A percentile compares a stretch with the other conserved stretches of the same genome.
Conservation (phyloP, 1,140 invertebrate species). For the Pogonomyrmex californicus region DNA sequence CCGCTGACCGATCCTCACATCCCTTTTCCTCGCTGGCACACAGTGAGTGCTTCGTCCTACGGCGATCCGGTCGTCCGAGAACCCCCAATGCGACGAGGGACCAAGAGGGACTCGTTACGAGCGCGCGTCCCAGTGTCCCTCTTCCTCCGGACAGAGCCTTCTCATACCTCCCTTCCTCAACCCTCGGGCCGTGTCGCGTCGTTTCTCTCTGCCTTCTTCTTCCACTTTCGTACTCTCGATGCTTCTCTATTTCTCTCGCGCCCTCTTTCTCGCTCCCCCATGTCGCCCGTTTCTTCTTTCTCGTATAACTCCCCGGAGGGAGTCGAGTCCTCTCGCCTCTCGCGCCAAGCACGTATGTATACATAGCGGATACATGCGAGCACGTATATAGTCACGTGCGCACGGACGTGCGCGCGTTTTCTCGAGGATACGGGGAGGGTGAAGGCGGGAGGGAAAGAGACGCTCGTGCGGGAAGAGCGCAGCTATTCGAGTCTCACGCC, state of each 20-base stretch:
- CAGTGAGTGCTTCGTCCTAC: conserved; percentile 65
- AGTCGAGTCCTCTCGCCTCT: conserved; percentile 66
- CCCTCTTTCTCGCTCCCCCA: neutral
- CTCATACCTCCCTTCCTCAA: conserved; percentile 64
- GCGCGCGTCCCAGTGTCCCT: conserved; percentile 73
- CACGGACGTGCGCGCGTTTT: conserved; percentile 53
- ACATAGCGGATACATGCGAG: conserved; percentile 57
- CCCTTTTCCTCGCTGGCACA: conserved; percentile 51
- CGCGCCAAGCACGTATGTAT: conserved; percentile 54
- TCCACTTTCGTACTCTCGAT: conserved; percentile 22
- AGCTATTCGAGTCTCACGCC: conserved; percentile 58
- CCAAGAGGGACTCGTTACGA: conserved; percentile 78
- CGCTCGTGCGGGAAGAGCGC: conserved; percentile 59
- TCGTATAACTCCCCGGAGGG: conserved; percentile 75
- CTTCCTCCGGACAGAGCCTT: conserved; percentile 43
- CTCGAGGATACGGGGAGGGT: conserved; percentile 16
- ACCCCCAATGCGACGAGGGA: conserved; percentile 68
- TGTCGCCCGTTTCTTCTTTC: conserved; percentile 67
- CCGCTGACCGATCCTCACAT: conserved; percentile 47
- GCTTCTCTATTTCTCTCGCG: conserved; percentile 15
- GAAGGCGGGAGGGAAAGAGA: conserved; percentile 8
- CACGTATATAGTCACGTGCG: conserved; percentile 56
- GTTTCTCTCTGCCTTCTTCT: conserved; percentile 47
- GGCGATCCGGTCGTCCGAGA: conserved; percentile 72
- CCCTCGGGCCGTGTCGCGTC: conserved; percentile 41